These are phyloP conservation scores for Pyrochroa serraticornis DNA, from an alignment of 2,888 invertebrate species.

Conservation along the genomic window DNA sequence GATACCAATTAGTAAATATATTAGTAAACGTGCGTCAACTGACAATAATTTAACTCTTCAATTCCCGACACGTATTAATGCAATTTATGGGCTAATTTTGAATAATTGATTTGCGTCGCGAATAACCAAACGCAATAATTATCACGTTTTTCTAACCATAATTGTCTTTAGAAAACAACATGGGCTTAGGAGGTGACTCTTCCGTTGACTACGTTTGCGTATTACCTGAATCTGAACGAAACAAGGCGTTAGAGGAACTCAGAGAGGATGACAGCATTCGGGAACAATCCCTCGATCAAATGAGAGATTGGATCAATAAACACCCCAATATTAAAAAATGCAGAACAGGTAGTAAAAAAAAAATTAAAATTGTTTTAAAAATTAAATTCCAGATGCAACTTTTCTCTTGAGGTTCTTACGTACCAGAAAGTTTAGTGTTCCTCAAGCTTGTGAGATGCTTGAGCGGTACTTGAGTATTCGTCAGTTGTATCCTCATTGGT, in stretches of 20 bases:
- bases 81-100: background rate
- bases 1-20: background rate
- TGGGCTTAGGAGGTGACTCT: constrained; percentile 56
- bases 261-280: constrained; percentile 79
- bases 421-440: constrained; percentile 86
- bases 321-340: constrained; percentile 83
- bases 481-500: constrained; percentile 86
- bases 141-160: background rate
- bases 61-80: background rate
- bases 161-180: constrained; percentile 35
- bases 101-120: constrained; percentile 2
- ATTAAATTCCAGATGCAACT: constrained; percentile 65
- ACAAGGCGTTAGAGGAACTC: constrained; percentile 73
- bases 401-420: constrained; percentile 85
- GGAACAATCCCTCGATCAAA: constrained; percentile 75
- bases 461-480: constrained; percentile 86
- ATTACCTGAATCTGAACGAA: constrained; percentile 64
- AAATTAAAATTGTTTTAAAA: constrained; percentile 10
- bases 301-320: constrained; percentile 83
- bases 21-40: background rate
- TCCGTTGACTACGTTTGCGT: constrained; percentile 52
- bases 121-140: background rate
- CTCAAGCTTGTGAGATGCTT: constrained; percentile 84
- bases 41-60: background rate
- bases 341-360: constrained; percentile 66